Evolutionary conservation across 1,140 invertebrate genomes (phyloP).

Genomic region (Coelopa frigida): DNA sequence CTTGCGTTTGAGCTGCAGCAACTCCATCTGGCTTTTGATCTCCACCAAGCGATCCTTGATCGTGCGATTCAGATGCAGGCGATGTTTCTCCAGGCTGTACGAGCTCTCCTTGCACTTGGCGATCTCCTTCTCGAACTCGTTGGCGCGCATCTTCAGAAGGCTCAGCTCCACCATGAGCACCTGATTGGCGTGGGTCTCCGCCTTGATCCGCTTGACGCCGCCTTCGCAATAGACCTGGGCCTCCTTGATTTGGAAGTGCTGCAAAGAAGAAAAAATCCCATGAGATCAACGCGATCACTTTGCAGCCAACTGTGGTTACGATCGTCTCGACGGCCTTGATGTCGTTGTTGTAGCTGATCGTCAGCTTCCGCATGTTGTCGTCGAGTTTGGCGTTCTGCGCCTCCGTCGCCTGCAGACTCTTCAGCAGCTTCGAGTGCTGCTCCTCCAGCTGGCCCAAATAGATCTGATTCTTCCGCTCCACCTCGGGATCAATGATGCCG

Average conservation of each 20-base stretch:
- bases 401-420: slow-evolving; percentile 40
- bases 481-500: slow-evolving; percentile 21
- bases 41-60: slow-evolving; percentile 55
- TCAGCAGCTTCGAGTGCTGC: slow-evolving; percentile 20
- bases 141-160: slow-evolving; percentile 51
- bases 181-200: slow-evolving; percentile 46
- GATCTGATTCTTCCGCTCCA: slow-evolving; percentile 19
- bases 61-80: slow-evolving; percentile 51
- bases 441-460: slow-evolving; percentile 24
- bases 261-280: slow-evolving; percentile 33
- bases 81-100: slow-evolving; percentile 53
- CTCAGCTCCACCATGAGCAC: slow-evolving; percentile 56
- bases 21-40: slow-evolving; percentile 51
- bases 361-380: slow-evolving; percentile 48
- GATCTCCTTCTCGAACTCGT: slow-evolving; percentile 50
- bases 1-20: slow-evolving; percentile 49
- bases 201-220: slow-evolving; percentile 50
- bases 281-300: too few relatives aligned
- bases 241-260: slow-evolving; percentile 47
- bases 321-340: slow-evolving; percentile 24
- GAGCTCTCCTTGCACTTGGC: slow-evolving; percentile 50
- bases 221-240: slow-evolving; percentile 45
- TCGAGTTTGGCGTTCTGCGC: slow-evolving; percentile 49
- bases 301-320: too few relatives aligned
- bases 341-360: slow-evolving; percentile 39